These are phyloP conservation scores for Orthosia gothica DNA, from an alignment of 2,888 invertebrate genomes.

Conservation along the genomic window DNA sequence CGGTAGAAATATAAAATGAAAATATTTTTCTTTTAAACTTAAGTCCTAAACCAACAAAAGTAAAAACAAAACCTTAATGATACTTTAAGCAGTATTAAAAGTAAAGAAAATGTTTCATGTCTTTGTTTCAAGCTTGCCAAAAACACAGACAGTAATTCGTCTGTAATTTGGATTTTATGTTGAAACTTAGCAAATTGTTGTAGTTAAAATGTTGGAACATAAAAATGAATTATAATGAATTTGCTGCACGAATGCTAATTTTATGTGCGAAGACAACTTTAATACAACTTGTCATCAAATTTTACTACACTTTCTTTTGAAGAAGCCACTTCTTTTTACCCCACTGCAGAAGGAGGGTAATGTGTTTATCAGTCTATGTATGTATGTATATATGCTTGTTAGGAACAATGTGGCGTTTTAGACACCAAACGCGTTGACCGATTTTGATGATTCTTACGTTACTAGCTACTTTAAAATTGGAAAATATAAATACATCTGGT, in stretches of 20 bases:
- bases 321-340: neutral
- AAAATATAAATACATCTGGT: too few relatives aligned
- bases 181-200: conserved; percentile 50
- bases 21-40: neutral
- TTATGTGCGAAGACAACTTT: conserved; percentile 39
- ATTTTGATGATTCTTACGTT: too few relatives aligned
- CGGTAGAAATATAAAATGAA: neutral
- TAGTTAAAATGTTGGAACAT: conserved; percentile 40
- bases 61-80: conserved; percentile 11
- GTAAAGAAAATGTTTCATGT: conserved; percentile 34
- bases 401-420: too few relatives aligned
- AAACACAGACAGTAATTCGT: conserved; percentile 46
- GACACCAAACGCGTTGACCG: too few relatives aligned
- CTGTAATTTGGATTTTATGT: conserved; percentile 47
- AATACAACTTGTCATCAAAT: neutral
- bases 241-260: conserved; percentile 43
- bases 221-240: conserved; percentile 51
- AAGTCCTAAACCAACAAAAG: conserved; percentile 8
- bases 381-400: too few relatives aligned
- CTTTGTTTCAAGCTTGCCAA: conserved; percentile 31
- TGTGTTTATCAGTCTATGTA: too few relatives aligned
- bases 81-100: conserved; percentile 30
- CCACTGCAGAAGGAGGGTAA: too few relatives aligned
- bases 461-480: too few relatives aligned
- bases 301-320: neutral